Conservation (phyloP, 2,888 invertebrate species). For the Drosophila bunnanda region DNA sequence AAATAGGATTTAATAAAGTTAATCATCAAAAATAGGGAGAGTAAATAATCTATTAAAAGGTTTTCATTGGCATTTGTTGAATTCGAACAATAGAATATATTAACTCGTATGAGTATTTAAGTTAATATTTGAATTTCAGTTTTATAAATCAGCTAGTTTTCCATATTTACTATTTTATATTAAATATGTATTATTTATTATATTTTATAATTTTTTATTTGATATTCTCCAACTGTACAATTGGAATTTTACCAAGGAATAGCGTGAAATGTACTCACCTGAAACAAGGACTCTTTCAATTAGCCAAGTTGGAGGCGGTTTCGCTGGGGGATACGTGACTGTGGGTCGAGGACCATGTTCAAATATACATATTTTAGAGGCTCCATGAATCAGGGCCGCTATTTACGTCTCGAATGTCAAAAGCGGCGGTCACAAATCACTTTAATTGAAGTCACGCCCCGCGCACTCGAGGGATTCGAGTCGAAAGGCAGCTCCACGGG, state of each 20-base stretch:
- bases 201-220: background rate
- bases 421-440: conserved; percentile 73
- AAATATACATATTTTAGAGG: conserved; percentile 33
- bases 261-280: conserved; percentile 50
- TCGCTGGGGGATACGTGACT: conserved; percentile 15
- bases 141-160: background rate
- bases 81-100: background rate
- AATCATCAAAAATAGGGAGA: too few species aligned
- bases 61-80: background rate
- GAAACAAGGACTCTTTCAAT: conserved; percentile 14
- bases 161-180: accelerated
- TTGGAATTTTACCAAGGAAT: background rate
- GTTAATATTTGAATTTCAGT: background rate
- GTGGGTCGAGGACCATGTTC: conserved; percentile 17
- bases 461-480: conserved; percentile 45
- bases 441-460: conserved; percentile 77
- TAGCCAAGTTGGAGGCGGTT: conserved; percentile 1
- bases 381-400: conserved; percentile 64
- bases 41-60: background rate
- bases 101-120: background rate
- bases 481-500: conserved; percentile 13
- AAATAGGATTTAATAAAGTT: background rate
- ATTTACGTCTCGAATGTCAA: conserved; percentile 74
- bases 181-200: background rate
- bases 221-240: background rate